Base-by-base conservation (phyloP, 2,797 vertebrate genomes). In the Eurystomus glaucurus region DNA sequence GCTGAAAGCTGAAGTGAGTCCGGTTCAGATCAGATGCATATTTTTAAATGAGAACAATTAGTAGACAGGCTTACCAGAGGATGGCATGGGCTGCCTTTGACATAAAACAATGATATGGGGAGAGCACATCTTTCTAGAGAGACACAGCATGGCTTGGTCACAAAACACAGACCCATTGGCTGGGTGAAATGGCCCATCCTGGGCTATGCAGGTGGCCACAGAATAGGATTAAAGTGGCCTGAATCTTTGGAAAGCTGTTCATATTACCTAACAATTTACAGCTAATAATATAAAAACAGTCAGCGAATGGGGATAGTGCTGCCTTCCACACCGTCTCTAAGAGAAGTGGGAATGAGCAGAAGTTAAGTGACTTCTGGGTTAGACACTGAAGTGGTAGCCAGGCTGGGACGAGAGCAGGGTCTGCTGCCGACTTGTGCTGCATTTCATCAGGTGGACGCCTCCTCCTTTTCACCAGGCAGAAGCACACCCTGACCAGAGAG, bases 11-110 rank as follows among this genome's bases (percentile, higher is more conserved):
- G n/a, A 55, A 74, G 16, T 55, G 50, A 81, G 57, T 72, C 25
- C 43, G 60, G 4, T 82, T 78, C 57, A 45, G 80, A 48, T 69
- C 26, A 78, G 51, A 55, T 54, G 18, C n/a, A 18, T 15, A 8
- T 84, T 91, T 69, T 79, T 16, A 50, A 62, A 75, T 66, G 16
- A 66, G 62, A 96, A 16, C 31, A 84, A 31, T 74, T 9, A 66
- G 37, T 31, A 26, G 50, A n/a, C 82, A 28, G 39, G 33, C 26
- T 77, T 93, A 10, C 18, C 61, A 62, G 70, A 65, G 58, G 33
- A 7, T 88, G 52, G 11, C 46, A 51, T 51, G 39, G 41, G 31
- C 46, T 93, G 37, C 23, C 35, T 81, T 46, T 69, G 65, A 7
- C 50, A 75, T 39, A 26, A 65, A 43, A 41, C 26, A 62, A 2